Base-by-base conservation (phyloP, 2,113 vertebrate genomes). In the Seriola rivoliana region DNA sequence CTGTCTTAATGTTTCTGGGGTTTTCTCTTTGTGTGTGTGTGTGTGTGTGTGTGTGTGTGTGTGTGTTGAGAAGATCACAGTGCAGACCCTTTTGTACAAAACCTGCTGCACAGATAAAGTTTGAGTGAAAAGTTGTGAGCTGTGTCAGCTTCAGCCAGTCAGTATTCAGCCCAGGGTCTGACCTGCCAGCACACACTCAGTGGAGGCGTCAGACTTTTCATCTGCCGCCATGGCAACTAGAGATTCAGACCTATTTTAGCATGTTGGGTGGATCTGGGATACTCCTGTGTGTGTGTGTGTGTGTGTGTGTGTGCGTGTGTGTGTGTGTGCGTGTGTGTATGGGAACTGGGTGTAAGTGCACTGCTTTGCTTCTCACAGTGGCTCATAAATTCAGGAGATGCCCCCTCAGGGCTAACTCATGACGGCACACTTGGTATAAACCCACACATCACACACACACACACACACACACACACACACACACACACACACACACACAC, bases 331-430 rank as follows among this genome's bases (percentile, higher is more conserved):
- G 71, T 44, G 57, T 68, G n/a, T 36, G 12, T 66, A 48, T 54
- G 44, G n/a, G 63, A 50, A 29, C 23, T n/a, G 54, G 75, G 34
- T 34, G n/a, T 36, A 21, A 77, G 29, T 71, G 60, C 57, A 40
- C 67, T 60, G 70, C 85, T 66, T 66, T 74, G 76, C 44, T 78
- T 54, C 36, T 55, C 42, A 88, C 81, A 89, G 80, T 85, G 59
- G 80, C 36, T 72, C 25, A 85, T 83, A 81, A 81, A 92, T 85
- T 85, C 60, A 76, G 75, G 75, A 81, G 64, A 71, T 69, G 14
- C 82, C 13, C 78, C 72, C 58, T 80, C 65, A 69, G 50, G 62
- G 54, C 6, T 19, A 0, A 5, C 32, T 67, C 38, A 60, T 17
- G 46, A 50, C 1, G 21, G 64, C 68, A 81, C 84, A 78, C 73